Evolutionary conservation across 1,140 invertebrate genomes (phyloP), one percentile per base, ranked within the genome.

Genomic region (Globodera rostochiensis): DNA sequence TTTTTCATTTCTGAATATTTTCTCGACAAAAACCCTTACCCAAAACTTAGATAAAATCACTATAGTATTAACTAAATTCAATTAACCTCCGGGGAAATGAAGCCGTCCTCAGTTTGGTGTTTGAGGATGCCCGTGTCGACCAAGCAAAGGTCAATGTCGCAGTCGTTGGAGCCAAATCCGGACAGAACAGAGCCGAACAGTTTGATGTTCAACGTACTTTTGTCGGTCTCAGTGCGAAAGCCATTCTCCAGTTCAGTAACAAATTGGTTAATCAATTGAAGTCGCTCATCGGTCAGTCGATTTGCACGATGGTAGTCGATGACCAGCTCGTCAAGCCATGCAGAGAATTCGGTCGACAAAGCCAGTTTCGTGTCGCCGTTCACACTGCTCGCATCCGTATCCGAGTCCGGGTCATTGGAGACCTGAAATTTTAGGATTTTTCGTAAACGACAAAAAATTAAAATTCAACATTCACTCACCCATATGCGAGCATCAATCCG

Each of bases 61-160:
- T 2, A 36, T 2, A 36, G 4, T 2, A 36, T 53, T n/a, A n/a
- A n/a, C n/a, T n/a, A n/a, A n/a, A n/a, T n/a, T n/a, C n/a, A n/a
- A n/a, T 25, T 71, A 47, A 66, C 50, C 70, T 53, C 53, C 47
- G 36, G 45, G 13, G 53, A 1, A 36, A 64, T 69, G 49, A 36
- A 6, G 6, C 46, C 69, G 1, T 71, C 1, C 25, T 45, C 11
- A 36, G 46, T 71, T 7, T 71, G 9, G 3, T 71, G 4, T 7
- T 71, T 45, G 1, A 19, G 5, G 69, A 45, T 71, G 49, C 75
- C 80, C 25, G 64, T 50, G 57, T 50, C 25, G 70, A 80, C 47
- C 45, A 80, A 13, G 60, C 80, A 81, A 13, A 81, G n/a, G 60
- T 81, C 80, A 4, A 82, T 66, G 69, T 81, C 80, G 36, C 75